Evolutionary conservation across 2,888 invertebrate genomes (phyloP).

Genomic region (Tethea ocularis): DNA sequence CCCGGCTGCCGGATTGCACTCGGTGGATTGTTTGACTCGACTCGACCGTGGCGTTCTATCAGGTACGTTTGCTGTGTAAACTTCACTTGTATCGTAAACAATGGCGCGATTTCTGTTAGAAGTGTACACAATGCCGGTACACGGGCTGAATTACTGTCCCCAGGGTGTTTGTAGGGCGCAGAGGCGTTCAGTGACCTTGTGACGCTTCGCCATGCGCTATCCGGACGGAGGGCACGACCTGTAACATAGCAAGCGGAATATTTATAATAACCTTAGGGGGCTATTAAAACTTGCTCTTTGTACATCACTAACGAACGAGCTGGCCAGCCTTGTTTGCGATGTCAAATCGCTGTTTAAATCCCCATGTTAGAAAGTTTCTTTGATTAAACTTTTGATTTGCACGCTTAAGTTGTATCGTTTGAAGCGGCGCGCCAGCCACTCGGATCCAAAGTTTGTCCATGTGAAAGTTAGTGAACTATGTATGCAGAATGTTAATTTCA

Average conservation of each 20-base stretch:
- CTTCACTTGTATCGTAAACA: slow-evolving; percentile 58
- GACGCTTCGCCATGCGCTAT: slow-evolving; percentile 19
- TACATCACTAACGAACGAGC: slow-evolving; percentile 22
- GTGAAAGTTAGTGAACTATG: slow-evolving; percentile 1
- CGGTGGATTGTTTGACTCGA: slow-evolving; percentile 54
- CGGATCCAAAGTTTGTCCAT: slow-evolving; percentile 16
- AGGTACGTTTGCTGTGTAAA: slow-evolving; percentile 56
- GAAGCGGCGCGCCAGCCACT: slow-evolving; percentile 19
- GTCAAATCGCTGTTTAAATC: slow-evolving; percentile 30
- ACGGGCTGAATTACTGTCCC: slow-evolving; percentile 34
- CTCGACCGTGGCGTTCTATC: slow-evolving; percentile 46
- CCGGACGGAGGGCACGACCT: slow-evolving; percentile 22
- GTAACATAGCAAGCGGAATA: slow-evolving; percentile 18
- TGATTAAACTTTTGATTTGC: slow-evolving; percentile 35
- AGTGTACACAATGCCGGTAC: slow-evolving; percentile 35
- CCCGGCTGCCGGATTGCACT: slow-evolving; percentile 49
- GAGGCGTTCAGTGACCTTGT: slow-evolving; percentile 58
- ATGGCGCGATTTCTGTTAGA: slow-evolving; percentile 47
- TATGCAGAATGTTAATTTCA: background rate
- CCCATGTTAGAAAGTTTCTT: slow-evolving; percentile 26
- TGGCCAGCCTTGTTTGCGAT: slow-evolving; percentile 26
- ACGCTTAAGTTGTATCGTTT: slow-evolving; percentile 20
- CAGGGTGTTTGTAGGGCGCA: slow-evolving; percentile 43
- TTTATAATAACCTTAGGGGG: slow-evolving; percentile 9
- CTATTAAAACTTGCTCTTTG: slow-evolving; percentile 16